Evolutionary conservation across 2,113 vertebrate genomes (phyloP).

Genomic region (Brevimyrus niger): DNA sequence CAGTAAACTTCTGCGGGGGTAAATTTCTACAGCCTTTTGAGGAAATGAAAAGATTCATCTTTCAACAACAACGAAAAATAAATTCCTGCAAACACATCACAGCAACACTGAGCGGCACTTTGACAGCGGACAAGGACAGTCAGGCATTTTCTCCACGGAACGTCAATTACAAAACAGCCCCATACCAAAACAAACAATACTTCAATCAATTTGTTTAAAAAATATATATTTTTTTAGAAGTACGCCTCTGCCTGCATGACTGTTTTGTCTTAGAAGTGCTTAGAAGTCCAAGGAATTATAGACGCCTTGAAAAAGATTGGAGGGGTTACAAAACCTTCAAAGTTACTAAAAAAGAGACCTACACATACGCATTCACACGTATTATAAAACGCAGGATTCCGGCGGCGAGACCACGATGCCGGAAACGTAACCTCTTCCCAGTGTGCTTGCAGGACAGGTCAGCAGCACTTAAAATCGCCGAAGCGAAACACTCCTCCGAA

Average conservation of each 20-base stretch:
- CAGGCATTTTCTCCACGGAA: neutral
- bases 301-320: neutral
- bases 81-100: neutral
- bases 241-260: neutral
- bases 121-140: neutral
- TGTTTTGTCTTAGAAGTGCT: neutral
- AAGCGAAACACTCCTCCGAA: neutral
- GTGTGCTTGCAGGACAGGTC: neutral
- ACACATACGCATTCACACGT: neutral
- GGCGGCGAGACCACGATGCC: neutral
- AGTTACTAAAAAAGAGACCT: neutral
- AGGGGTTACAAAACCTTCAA: neutral
- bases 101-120: neutral
- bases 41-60: neutral
- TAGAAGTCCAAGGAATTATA: neutral
- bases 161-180: neutral
- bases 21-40: neutral
- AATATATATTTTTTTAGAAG: neutral
- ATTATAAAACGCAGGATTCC: neutral
- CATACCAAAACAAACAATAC: neutral
- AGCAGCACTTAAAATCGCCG: neutral
- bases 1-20: neutral
- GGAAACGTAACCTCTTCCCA: neutral
- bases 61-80: neutral
- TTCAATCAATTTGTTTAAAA: neutral